Evolutionary conservation across 2,797 vertebrate species (phyloP), one percentile per base, ranked within the genome.

Genomic region (Tamandua tetradactyla): DNA sequence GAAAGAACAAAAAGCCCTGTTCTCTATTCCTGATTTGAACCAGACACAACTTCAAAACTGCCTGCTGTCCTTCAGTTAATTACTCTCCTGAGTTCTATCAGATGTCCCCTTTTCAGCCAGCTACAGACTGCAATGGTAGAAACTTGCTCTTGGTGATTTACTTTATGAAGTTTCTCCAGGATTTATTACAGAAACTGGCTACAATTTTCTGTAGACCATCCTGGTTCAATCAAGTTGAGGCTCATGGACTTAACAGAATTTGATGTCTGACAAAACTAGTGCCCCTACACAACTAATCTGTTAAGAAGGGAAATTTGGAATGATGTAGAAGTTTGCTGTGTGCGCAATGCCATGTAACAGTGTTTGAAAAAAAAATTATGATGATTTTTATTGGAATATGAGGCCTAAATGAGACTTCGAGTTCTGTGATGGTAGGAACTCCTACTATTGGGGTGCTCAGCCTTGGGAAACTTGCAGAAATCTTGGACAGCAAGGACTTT

Each of bases 21-120:
- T 96, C 79, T 93, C 89, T 42, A 57, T 25, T 92, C 25, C 86
- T 95, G 94, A 97, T 95, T 97, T 95, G 87, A 97, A 96, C 79
- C 96, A 97, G 97, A 96, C 90, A 96, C 93, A 69, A 83, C 55
- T 75, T 52, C 80, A 85, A 89, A 94, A 93, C 82, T 83, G 75
- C 57, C 44, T 64, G 30, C 76, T 96, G 81, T 92, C 81, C 71
- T 94, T 89, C 47, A 20, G 89, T 80, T 91, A 94, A 94, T 93
- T 57, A 74, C 44, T 79, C 49, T 88, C 59, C 89, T 93, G 94
- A 97, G 84, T 95, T 92, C 91, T 82, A 59, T 96, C 74, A 91
- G 75, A 95, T 92, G 87, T 78, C 42, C 35, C 18, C 8, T 82
- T 84, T 83, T 80, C 69, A 83, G 80, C 55, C 83, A 90, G 30